Conservation (phyloP, 2,113 vertebrate species). For the Irena cyanogastra region DNA sequence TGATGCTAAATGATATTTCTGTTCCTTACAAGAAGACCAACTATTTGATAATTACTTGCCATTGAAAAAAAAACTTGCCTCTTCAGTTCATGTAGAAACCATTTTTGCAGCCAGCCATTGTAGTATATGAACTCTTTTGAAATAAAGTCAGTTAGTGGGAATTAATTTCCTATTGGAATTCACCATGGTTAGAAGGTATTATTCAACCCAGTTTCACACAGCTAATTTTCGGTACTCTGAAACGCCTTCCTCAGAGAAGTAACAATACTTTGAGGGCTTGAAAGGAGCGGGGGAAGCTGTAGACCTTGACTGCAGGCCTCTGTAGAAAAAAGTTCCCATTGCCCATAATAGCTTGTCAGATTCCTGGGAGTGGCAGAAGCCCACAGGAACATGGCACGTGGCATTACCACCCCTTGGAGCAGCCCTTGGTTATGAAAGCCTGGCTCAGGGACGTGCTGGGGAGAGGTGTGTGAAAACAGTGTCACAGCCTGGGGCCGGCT, state of each 20-base stretch:
- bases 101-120: background rate
- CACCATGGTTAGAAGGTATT: background rate
- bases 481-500: background rate
- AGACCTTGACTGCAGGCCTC: background rate
- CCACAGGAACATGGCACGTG: background rate
- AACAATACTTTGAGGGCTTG: background rate
- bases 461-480: background rate
- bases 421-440: background rate
- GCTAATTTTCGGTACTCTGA: background rate
- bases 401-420: background rate
- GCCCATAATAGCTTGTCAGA: background rate
- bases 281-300: rapidly evolving
- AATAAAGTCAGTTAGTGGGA: background rate
- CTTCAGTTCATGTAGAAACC: background rate
- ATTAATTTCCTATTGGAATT: background rate
- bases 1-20: background rate
- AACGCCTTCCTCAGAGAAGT: background rate
- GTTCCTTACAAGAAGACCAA: background rate
- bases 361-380: background rate
- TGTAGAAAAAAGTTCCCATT: background rate
- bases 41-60: background rate
- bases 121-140: background rate
- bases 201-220: background rate
- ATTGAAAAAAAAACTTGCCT: background rate
- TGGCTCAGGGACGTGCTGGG: background rate